A percentile compares a stretch with the other conserved stretches of the same genome.
Evolutionary conservation across 1,140 invertebrate species (phyloP).

Genomic region (Venustaconcha ellipsiformis): DNA sequence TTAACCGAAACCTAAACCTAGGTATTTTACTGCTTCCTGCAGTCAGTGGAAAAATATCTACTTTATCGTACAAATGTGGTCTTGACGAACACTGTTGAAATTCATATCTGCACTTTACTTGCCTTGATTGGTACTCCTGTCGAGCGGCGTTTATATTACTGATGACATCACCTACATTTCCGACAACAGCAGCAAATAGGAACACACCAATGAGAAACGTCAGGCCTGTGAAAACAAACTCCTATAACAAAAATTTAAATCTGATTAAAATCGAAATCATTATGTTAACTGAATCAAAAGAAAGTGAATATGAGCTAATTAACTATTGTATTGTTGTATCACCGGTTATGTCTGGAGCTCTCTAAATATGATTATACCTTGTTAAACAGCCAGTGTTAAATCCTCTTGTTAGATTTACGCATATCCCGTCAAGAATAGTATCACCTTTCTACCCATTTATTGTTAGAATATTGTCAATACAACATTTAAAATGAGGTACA

Average conservation of each 20-base stretch:
- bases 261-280: no score
- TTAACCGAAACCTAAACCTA: neutral
- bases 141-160: slow-evolving; percentile 97
- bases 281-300: no score
- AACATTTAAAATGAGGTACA: neutral
- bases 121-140: slow-evolving; percentile 90
- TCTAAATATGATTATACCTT: no score
- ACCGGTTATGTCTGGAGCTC: no score
- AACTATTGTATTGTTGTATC: no score
- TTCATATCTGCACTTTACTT: neutral
- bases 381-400: no score
- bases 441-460: no score
- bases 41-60: neutral
- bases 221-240: slow-evolving; percentile 93
- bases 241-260: slow-evolving; percentile 32
- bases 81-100: neutral
- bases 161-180: slow-evolving; percentile 96
- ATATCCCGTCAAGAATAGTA: no score
- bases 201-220: slow-evolving; percentile 97
- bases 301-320: no score
- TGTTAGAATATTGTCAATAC: no score
- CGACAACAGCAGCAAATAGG: slow-evolving; percentile 97
- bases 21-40: neutral
- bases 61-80: neutral
- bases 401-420: no score